Evolutionary conservation across 2,888 invertebrate species (phyloP).

Genomic region (Callosobruchus maculatus): DNA sequence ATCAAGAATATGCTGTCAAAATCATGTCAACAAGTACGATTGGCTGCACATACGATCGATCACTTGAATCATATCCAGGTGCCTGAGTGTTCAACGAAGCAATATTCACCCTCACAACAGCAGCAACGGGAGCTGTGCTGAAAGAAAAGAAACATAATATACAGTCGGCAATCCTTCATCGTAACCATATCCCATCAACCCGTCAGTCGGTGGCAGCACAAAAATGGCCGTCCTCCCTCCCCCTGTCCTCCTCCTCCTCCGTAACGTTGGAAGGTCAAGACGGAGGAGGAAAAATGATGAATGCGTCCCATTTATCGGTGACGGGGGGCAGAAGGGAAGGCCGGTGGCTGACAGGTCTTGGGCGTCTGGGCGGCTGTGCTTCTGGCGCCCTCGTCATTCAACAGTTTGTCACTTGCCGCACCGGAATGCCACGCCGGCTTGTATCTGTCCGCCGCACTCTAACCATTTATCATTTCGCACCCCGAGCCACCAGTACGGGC

Average conservation of each 20-base stretch:
- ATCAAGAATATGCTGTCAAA: too few relatives aligned
- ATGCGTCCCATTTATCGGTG: constrained; percentile 19
- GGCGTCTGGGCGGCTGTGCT: too few relatives aligned
- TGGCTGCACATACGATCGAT: neutral
- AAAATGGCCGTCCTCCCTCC: neutral
- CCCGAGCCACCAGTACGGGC: neutral
- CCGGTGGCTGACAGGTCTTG: constrained; percentile 19
- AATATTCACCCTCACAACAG: neutral
- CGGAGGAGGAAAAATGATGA: constrained; percentile 15
- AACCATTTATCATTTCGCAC: neutral
- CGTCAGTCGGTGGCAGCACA: neutral
- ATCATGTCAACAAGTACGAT: too few relatives aligned
- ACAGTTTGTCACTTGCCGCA: constrained; percentile 39
- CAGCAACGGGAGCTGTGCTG: too few relatives aligned
- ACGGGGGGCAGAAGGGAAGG: too few relatives aligned
- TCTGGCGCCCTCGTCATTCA: constrained; percentile 43
- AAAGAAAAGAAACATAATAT: neutral
- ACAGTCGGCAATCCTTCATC: neutral
- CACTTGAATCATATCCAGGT: neutral
- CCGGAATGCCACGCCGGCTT: neutral
- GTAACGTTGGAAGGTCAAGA: neutral
- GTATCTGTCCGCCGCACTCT: neutral
- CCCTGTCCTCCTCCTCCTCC: neutral
- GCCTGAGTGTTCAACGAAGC: neutral
- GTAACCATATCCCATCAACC: neutral